phyloP scores from a whole-genome alignment of 2,888 invertebrate genomes.

The Drosophila affinis region DNA sequence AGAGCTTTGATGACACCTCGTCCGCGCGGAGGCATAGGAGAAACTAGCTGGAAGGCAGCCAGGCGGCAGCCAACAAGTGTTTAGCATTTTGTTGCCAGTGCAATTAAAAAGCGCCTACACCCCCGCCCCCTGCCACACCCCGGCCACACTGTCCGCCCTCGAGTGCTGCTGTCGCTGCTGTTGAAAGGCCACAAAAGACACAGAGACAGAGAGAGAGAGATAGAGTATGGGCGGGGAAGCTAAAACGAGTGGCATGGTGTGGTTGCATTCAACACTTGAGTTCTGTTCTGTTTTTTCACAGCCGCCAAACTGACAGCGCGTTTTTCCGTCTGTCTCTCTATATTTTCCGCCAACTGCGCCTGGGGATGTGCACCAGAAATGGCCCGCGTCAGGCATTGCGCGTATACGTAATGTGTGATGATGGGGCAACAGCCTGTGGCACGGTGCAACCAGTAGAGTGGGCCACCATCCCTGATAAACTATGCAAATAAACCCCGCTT shows the following conservation, averaged over 20 bases:
- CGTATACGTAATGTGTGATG: conserved; percentile 39
- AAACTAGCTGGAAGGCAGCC: conserved; percentile 62
- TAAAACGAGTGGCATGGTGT: background rate
- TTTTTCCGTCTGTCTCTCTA: conserved; percentile 11
- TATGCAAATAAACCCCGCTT: conserved; percentile 56
- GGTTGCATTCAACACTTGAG: conserved; percentile 54
- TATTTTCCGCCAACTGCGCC: conserved; percentile 54
- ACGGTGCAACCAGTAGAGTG: background rate
- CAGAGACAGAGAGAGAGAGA: background rate
- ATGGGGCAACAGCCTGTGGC: background rate
- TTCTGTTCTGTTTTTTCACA: conserved; percentile 24
- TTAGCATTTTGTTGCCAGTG: conserved; percentile 75
- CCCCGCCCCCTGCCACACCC: conserved; percentile 11
- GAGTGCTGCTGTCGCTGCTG: conserved; percentile 47
- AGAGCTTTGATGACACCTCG: conserved; percentile 58
- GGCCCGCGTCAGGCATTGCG: conserved; percentile 54
- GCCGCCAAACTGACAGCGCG: conserved; percentile 2
- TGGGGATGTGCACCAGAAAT: conserved; percentile 74
- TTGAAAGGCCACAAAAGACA: conserved; percentile 68
- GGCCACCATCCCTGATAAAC: conserved; percentile 7
- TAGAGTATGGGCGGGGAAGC: background rate
- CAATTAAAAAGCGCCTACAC: conserved; percentile 65
- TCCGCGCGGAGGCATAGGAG: conserved; percentile 3
- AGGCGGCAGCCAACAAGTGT: conserved; percentile 69
- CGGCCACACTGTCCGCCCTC: conserved; percentile 41